Base-by-base conservation (phyloP, 2,888 invertebrate genomes). In the Congeria kusceri region DNA sequence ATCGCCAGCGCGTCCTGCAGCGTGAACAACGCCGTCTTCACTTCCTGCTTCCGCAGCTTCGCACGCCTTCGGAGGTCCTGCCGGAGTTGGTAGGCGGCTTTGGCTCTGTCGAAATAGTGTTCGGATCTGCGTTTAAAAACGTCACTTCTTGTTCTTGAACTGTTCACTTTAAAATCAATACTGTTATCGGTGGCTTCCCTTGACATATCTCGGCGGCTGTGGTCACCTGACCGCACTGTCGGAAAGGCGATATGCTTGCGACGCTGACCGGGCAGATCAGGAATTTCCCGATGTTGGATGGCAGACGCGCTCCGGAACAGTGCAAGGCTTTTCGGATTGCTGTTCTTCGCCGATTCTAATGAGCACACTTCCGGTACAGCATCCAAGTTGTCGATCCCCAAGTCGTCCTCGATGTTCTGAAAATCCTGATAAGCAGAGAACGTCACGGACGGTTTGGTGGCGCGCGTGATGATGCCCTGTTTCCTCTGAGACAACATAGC, bases 61-160 rank as follows among this genome's bases (percentile, higher is more conserved):
- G 86, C 86, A n/a, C 73, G 73, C 62, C 64, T 74, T 58, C 71
- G 71, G 18, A 86, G 63, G 20, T 86, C 86, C 44, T 81, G 75
- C 27, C 84, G 63, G 4, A 86, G 56, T 57, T 84, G 79, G 65
- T 80, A 86, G 0, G 84, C 84, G 9, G 86, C 86, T 32, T 84
- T 78, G 5, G 83, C 83, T 66, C 71, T 75, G 62, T 83, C 84
- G 67, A 86, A 86, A 58, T 81, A 86, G 20, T 74, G 74, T 7
- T 80, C 80, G n/a, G 76, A 80, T 27, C 57, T 70, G n/a, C 15
- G 4, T 23, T 29, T 29, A 20, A 49, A 47, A 4, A 27, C 18
- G 7, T 25, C 2, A 53, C 46, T 62, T 58, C 23, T 13, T 58
- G 28, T 67, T 11, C 53, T 53, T 9, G 49, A 20, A 20, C 49